Evolutionary conservation across 2,113 vertebrate species (phyloP).

Genomic region (Nyctereutes procyonoides): DNA sequence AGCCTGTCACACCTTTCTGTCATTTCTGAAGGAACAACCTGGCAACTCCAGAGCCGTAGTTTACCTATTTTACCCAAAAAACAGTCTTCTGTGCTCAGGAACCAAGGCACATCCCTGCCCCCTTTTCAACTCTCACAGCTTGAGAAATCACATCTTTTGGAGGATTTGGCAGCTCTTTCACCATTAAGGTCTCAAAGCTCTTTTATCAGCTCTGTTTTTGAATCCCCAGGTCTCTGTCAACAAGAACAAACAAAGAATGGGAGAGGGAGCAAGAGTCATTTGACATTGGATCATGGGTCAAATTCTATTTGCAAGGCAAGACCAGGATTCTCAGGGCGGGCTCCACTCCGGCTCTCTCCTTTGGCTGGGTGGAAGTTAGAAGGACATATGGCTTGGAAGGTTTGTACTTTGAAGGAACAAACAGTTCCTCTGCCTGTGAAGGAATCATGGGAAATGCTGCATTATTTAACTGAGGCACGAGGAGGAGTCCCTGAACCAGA

Average conservation of each 20-base stretch:
- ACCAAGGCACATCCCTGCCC: not conserved
- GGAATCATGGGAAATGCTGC: conserved; percentile 64
- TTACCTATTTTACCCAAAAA: conserved; percentile 33
- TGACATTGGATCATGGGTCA: conserved; percentile 12
- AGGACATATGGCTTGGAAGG: conserved; percentile 71
- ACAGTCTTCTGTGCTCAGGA: not conserved
- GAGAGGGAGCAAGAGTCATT: conserved; percentile 11
- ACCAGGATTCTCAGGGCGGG: not conserved
- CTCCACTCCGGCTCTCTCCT: conserved; percentile 45
- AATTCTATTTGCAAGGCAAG: conserved; percentile 21
- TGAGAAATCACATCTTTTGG: conserved; percentile 38
- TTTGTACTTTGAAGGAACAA: conserved; percentile 60
- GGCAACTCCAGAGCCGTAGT: conserved; percentile 30
- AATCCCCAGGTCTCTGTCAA: not conserved
- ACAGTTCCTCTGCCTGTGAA: conserved; percentile 67
- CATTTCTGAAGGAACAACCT: conserved; percentile 44
- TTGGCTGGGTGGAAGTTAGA: conserved; percentile 64
- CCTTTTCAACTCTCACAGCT: conserved; percentile 7
- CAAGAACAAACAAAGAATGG: conserved; percentile 41
- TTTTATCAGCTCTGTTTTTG: conserved; percentile 34
- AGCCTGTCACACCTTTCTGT: conserved; percentile 37
- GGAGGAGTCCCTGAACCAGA: conserved; percentile 34
- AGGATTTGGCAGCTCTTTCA: conserved; percentile 57
- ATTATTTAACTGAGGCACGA: conserved; percentile 50
- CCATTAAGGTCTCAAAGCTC: not conserved